Base-by-base conservation (phyloP, 2,888 invertebrate species). In the Acanthopleura granulata region DNA sequence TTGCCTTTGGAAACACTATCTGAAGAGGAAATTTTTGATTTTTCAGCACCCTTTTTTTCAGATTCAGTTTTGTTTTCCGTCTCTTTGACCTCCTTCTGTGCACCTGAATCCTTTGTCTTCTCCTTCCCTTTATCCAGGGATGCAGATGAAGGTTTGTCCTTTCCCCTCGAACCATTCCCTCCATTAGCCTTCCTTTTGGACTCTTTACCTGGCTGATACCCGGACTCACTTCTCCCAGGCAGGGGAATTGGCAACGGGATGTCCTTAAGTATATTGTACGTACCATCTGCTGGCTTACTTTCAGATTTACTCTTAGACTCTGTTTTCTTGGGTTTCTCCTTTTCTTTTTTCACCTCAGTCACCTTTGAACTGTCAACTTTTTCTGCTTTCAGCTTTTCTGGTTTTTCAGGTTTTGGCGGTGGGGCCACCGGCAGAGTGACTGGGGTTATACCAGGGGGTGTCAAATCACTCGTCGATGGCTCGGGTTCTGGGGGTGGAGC, bases 291-390 rank as follows among this genome's bases (percentile, higher is more conserved):
- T 40, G 30, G 40, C 30, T 72, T 51, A n/a, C 30, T 27, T 50
- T 57, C 27, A 18, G 30, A 22, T n/a, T 71, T 49, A 14, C 50
- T 18, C 22, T 27, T 51, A 22, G n/a, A 4, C 18, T 73, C 62
- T 6, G 61, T 15, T 22, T 61, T 73, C 16, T 73, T 73, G 18
- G 18, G n/a, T 75, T 57, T 76, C 61, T 79, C 73, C 61, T 30
- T 70, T 18, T 16, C 71, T 61, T 51, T 72, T 66, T 25, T 27
- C 16, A 15, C 29, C 18, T 66, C 66, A 6, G 15, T 6, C 6
- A 6, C 15, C 16, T 22, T 22, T 27, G 66, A 66, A 16, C 16
- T 27, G 22, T 66, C 66, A 16, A 27, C 22, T 66, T 22, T 22
- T 66, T 66, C 25, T 16, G 22, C 6, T 22, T 9, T 22, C 3